A percentile compares a stretch with the other conserved stretches of the same genome.
These are phyloP conservation scores for Pristionchus fissidentatus DNA, from an alignment of 2,888 invertebrate species.

Conservation along the genomic window DNA sequence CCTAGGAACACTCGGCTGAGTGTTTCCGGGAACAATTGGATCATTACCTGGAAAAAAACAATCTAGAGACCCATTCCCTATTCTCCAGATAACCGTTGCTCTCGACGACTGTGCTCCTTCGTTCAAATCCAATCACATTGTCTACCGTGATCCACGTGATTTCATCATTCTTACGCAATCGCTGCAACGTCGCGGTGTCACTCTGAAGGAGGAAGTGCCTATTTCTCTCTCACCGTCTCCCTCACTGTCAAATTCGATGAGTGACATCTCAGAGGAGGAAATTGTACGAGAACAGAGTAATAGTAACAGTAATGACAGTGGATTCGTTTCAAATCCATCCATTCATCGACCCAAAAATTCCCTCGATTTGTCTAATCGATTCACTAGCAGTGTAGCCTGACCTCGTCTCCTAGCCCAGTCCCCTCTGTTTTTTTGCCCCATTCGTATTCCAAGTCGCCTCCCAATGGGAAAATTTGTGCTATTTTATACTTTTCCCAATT, in stretches of 20 bases:
- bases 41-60: neutral
- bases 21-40: no score
- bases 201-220: no score
- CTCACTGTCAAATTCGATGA: neutral
- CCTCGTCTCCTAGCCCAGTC: no score
- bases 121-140: neutral
- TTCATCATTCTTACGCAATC: neutral
- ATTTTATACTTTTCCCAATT: neutral
- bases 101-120: neutral
- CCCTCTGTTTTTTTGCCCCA: no score
- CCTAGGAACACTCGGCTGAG: neutral
- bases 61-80: neutral
- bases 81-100: neutral
- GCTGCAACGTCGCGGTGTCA: neutral
- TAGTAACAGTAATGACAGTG: neutral
- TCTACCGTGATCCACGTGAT: conserved; percentile 25
- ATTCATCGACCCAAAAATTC: no score
- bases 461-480: neutral
- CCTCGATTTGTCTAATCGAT: no score
- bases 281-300: neutral
- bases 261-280: neutral
- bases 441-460: no score
- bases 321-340: neutral
- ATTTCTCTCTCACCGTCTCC: neutral
- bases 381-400: no score